Evolutionary conservation across 1,140 invertebrate genomes (phyloP).

Genomic region (Aporrectodea caliginosa): DNA sequence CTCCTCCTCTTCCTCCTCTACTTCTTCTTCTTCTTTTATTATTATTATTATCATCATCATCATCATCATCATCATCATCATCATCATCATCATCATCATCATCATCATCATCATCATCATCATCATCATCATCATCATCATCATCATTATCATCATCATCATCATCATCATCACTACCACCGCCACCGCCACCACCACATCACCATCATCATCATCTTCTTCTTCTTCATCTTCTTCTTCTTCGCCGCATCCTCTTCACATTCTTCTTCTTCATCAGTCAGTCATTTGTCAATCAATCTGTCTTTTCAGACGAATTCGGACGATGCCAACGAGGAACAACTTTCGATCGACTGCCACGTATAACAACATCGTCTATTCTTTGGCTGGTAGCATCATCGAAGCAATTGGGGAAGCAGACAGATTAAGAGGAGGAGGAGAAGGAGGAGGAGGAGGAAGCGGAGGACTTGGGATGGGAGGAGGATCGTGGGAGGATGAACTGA

Average conservation of each 20-base stretch:
- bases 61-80: too few relatives aligned
- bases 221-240: neutral
- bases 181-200: neutral
- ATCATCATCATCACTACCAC: neutral
- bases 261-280: too few relatives aligned
- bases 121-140: slow-evolving; percentile 2
- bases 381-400: neutral
- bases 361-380: neutral
- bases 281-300: too few relatives aligned
- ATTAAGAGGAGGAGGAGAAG: neutral
- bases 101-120: neutral
- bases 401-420: neutral
- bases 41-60: too few relatives aligned
- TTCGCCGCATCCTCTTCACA: neutral
- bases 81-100: too few relatives aligned
- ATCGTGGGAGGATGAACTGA: neutral
- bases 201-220: neutral
- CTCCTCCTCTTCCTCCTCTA: too few relatives aligned
- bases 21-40: too few relatives aligned
- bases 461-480: neutral
- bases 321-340: neutral
- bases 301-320: neutral
- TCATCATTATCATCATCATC: slow-evolving; percentile 1
- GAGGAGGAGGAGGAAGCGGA: too few relatives aligned
- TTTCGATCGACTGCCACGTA: neutral